phyloP scores from a whole-genome alignment of 2,797 vertebrate genomes.

The Girardinus metallicus region DNA sequence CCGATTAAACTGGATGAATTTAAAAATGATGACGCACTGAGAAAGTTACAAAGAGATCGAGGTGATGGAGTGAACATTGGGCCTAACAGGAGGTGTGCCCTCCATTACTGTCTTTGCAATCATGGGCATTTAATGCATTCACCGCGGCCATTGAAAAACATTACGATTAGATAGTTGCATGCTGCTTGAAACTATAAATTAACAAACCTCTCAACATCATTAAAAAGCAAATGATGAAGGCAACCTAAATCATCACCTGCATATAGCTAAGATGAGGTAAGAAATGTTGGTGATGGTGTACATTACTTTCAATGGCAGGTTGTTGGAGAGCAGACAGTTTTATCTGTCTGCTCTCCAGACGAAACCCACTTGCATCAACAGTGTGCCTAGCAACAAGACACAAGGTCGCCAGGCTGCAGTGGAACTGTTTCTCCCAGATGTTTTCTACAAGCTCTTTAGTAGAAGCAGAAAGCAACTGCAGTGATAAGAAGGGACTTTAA shows the following conservation, averaged over 20 bases:
- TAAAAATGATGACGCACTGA: neutral
- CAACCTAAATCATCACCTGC: neutral
- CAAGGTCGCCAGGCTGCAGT: neutral
- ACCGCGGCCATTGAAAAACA: neutral
- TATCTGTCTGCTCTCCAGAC: too few relatives aligned
- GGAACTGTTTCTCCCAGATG: neutral
- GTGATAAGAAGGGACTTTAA: neutral
- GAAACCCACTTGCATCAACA: neutral
- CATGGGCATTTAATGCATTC: neutral
- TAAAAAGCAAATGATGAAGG: neutral
- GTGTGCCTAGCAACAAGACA: neutral
- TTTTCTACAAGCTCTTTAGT: neutral
- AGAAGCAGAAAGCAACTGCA: neutral
- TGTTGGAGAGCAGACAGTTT: conserved; percentile 2
- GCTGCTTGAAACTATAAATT: neutral
- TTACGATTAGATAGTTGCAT: neutral
- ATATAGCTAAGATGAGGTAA: neutral
- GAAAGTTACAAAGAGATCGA: neutral
- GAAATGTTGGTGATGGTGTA: neutral
- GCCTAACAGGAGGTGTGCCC: neutral
- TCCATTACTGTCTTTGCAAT: neutral
- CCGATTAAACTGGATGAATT: neutral
- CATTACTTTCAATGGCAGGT: conserved; percentile 4
- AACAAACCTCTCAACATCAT: neutral
- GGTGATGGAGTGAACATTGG: neutral